A percentile compares a stretch with the other conserved stretches of the same genome.
Conservation (phyloP, 2,888 invertebrate species). For the Cordilura impudica region DNA sequence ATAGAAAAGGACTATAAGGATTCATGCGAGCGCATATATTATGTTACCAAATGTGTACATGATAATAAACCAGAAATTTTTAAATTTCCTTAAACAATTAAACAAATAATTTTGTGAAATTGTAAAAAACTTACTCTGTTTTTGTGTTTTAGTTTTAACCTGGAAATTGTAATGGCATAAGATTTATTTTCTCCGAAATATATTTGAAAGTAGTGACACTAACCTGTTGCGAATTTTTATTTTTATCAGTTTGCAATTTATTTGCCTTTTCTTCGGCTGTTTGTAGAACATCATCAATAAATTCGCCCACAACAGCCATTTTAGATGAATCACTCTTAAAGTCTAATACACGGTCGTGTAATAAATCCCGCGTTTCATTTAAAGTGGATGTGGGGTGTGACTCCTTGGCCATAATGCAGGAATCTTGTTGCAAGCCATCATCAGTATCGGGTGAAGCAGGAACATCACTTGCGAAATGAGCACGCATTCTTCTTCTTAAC, state of each 20-base stretch:
- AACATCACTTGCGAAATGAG: constrained; percentile 71
- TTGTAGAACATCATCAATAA: constrained; percentile 82
- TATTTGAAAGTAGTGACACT: neutral
- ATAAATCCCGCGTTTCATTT: constrained; percentile 51
- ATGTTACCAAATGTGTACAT: constrained; percentile 72
- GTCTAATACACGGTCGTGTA: constrained; percentile 78
- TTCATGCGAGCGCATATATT: constrained; percentile 72
- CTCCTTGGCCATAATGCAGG: constrained; percentile 25
- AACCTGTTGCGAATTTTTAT: constrained; percentile 80
- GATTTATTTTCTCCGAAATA: neutral
- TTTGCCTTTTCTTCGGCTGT: constrained; percentile 82
- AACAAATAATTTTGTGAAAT: neutral
- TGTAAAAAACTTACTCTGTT: constrained; percentile 53
- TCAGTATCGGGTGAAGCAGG: constrained; percentile 51
- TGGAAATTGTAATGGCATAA: constrained; percentile 8
- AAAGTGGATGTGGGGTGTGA: constrained; percentile 23
- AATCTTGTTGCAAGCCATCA: constrained; percentile 23
- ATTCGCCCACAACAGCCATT: constrained; percentile 80
- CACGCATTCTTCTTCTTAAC: constrained; percentile 68
- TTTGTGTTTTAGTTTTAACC: constrained; percentile 55
- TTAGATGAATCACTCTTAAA: constrained; percentile 82
- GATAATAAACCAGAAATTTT: constrained; percentile 70
- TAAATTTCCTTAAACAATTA: constrained; percentile 69
- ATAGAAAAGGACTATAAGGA: constrained; percentile 74
- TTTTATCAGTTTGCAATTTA: constrained; percentile 76